These are phyloP conservation scores for Glaucidium brasilianum DNA, from an alignment of 2,113 vertebrate genomes.

Conservation along the genomic window DNA sequence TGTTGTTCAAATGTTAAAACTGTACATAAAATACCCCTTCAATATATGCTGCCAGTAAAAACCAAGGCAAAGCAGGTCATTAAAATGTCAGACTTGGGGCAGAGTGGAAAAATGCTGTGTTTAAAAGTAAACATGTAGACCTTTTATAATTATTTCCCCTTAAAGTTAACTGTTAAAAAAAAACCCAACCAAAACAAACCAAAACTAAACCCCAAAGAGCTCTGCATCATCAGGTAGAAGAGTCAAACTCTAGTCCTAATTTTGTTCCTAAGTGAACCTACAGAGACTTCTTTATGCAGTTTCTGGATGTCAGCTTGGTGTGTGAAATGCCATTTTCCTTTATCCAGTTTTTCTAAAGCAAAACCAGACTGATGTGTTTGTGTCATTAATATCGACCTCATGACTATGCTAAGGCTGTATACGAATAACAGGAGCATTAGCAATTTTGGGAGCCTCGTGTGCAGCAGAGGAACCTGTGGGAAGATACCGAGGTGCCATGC, in stretches of 20 bases:
- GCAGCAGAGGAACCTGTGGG: background rate
- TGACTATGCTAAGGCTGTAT: background rate
- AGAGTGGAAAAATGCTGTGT: slow-evolving; percentile 72
- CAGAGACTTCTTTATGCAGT: background rate
- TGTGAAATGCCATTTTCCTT: background rate
- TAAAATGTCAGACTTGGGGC: slow-evolving; percentile 77
- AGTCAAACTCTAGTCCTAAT: background rate
- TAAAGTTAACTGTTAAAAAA: slow-evolving; percentile 30
- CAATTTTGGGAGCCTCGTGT: rapidly evolving
- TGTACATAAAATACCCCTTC: slow-evolving; percentile 71
- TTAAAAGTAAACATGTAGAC: slow-evolving; percentile 76
- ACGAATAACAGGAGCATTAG: background rate
- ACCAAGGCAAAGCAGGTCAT: slow-evolving; percentile 71
- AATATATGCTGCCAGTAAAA: slow-evolving; percentile 65
- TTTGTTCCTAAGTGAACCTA: background rate
- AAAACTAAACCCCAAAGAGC: background rate
- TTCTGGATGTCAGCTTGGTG: background rate
- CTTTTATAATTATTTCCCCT: slow-evolving; percentile 67
- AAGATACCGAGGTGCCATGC: background rate
- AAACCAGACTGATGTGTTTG: background rate
- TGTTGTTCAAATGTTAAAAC: slow-evolving; percentile 65
- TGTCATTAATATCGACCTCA: rapidly evolving
- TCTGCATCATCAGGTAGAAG: background rate
- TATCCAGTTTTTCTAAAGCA: background rate
- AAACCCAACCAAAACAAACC: background rate